Conservation (phyloP, 1,140 invertebrate genomes). For the Lysiphlebus fabarum region DNA sequence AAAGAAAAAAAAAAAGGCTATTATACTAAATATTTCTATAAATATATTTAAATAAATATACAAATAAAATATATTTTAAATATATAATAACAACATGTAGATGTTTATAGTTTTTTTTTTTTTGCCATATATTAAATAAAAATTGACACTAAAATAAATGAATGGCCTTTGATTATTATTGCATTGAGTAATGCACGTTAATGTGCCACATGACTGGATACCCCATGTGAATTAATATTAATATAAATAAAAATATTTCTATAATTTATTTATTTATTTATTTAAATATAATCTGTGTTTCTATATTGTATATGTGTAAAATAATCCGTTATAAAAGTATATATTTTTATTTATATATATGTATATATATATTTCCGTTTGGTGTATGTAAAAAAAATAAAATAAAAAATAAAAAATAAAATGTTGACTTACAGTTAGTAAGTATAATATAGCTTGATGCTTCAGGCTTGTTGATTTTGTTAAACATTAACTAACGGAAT, state of each 20-base stretch:
- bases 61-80: slow-evolving; percentile 21
- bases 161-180: slow-evolving; percentile 48
- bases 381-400: slow-evolving; percentile 28
- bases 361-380: slow-evolving; percentile 28
- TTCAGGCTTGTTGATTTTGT: slow-evolving; percentile 4
- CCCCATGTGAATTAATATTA: slow-evolving; percentile 14
- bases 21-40: slow-evolving; percentile 27
- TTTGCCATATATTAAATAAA: slow-evolving; percentile 24
- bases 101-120: slow-evolving; percentile 13
- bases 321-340: slow-evolving; percentile 28
- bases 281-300: too few relatives aligned
- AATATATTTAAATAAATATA: slow-evolving; percentile 39
- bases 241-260: too few relatives aligned
- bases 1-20: slow-evolving; percentile 19
- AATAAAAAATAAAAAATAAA: too few relatives aligned
- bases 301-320: slow-evolving; percentile 14
- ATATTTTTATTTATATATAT: slow-evolving; percentile 18
- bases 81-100: slow-evolving; percentile 16
- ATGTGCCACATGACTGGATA: slow-evolving; percentile 31
- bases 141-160: slow-evolving; percentile 37
- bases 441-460: slow-evolving; percentile 22
- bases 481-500: slow-evolving; percentile 25
- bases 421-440: slow-evolving; percentile 25
- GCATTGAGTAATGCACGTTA: slow-evolving; percentile 43
- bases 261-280: too few relatives aligned